phyloP scores from a whole-genome alignment of 2,888 invertebrate species.

The Drosophila nigricruria region DNA sequence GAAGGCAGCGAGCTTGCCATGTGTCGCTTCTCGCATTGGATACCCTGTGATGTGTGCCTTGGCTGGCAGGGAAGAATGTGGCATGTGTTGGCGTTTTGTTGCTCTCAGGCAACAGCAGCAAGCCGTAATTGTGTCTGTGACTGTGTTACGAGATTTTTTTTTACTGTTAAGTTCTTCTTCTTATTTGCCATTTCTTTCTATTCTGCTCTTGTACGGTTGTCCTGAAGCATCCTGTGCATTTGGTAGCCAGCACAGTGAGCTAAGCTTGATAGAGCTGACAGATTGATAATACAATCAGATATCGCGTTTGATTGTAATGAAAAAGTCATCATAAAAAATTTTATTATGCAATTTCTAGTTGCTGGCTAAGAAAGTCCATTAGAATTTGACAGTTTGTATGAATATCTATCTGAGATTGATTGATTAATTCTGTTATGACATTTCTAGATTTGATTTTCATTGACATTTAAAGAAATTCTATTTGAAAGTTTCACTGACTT shows the following conservation, averaged over 20 bases:
- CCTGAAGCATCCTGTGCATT: constrained; percentile 15
- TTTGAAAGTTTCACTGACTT: too few species aligned
- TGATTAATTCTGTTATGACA: too few species aligned
- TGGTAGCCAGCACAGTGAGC: constrained; percentile 20
- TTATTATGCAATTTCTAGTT: neutral
- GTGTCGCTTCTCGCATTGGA: constrained; percentile 39
- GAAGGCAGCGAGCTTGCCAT: constrained; percentile 31
- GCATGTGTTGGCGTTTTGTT: constrained; percentile 39
- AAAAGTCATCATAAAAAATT: neutral
- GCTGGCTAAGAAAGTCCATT: neutral
- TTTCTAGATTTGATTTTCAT: too few species aligned
- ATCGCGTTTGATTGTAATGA: too few species aligned
- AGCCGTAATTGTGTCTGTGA: constrained; percentile 61
- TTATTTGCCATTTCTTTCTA: constrained; percentile 6
- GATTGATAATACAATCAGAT: neutral
- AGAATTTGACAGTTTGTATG: neutral
- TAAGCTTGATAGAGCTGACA: neutral
- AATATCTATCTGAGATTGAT: neutral
- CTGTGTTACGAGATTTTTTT: constrained; percentile 60
- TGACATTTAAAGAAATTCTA: too few species aligned
- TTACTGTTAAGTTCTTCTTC: constrained; percentile 3
- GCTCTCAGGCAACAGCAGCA: constrained; percentile 18
- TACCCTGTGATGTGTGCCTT: constrained; percentile 11
- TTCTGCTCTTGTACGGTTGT: neutral
- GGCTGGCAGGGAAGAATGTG: constrained; percentile 27